phyloP scores from a whole-genome alignment of 2,797 vertebrate genomes.

The Gallinago stenura region DNA sequence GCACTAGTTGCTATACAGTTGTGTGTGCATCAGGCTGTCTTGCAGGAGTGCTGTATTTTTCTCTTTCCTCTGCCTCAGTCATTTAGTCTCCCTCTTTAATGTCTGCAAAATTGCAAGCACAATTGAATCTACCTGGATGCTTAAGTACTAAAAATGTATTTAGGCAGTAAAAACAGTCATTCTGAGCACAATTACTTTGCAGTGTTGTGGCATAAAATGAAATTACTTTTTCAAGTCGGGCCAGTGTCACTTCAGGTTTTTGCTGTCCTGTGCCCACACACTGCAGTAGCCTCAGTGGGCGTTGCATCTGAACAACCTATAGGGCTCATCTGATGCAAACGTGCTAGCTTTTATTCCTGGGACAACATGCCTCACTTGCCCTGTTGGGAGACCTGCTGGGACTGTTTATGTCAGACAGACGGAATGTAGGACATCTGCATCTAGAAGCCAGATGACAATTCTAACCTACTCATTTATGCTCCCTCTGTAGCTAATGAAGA shows the following conservation, averaged over 20 bases:
- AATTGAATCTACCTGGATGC: conserved; percentile 26
- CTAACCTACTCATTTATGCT: not conserved
- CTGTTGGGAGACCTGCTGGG: not conserved
- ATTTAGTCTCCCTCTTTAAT: conserved; percentile 13
- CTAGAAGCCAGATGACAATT: not conserved
- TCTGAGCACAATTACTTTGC: conserved; percentile 25
- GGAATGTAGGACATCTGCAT: not conserved
- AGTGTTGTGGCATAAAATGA: not conserved
- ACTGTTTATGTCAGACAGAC: not conserved
- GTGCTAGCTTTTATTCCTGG: not conserved
- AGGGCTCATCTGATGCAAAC: not conserved
- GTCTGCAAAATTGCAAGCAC: conserved; percentile 33
- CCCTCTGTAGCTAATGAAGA: not conserved
- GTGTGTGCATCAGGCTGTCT: not conserved
- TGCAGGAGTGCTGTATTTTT: not conserved
- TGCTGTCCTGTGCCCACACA: not conserved
- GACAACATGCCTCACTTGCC: not conserved
- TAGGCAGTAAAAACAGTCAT: conserved; percentile 40
- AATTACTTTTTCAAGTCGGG: not conserved
- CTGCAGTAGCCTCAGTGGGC: not conserved
- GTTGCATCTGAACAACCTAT: not conserved
- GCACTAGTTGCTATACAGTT: not conserved
- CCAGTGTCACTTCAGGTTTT: not conserved
- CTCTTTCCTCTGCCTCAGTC: not conserved
- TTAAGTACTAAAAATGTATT: conserved; percentile 22